Percentiles rank a stretch among this genome's conserved stretches.
phyloP scores from a whole-genome alignment of 2,888 invertebrate genomes.

The Tuta absoluta region DNA sequence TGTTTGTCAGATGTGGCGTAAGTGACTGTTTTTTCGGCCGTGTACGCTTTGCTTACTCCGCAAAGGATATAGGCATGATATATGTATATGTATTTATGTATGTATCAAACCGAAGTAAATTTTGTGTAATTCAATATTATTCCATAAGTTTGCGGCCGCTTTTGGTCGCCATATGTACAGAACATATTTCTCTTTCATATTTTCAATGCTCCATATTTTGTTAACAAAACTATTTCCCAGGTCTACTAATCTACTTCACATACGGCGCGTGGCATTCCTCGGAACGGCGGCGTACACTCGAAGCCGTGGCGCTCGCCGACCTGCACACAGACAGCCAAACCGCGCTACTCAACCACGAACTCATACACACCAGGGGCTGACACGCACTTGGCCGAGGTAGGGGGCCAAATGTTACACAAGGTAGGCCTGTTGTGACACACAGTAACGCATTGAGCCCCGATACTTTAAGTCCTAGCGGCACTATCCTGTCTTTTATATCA shows the following conservation, averaged over 20 bases:
- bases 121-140: no score
- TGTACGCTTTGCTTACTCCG: no score
- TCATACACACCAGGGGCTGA: constrained; percentile 63
- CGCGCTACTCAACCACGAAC: constrained; percentile 55
- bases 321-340: constrained; percentile 68
- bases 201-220: neutral
- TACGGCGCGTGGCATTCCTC: constrained; percentile 88
- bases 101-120: no score
- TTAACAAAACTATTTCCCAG: constrained; percentile 63
- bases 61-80: no score
- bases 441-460: constrained; percentile 2
- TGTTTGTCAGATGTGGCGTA: no score
- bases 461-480: constrained; percentile 55
- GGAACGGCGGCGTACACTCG: constrained; percentile 67
- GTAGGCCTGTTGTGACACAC: neutral
- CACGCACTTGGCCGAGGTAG: neutral
- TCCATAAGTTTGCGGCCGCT: no score
- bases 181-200: no score
- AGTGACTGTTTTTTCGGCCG: no score
- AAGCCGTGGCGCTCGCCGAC: constrained; percentile 55
- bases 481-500: constrained; percentile 65
- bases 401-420: no score
- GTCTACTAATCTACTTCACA: constrained; percentile 86
- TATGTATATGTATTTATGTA: no score
- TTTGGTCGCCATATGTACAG: no score